Evolutionary conservation across 2,888 invertebrate species (phyloP), one percentile per base, ranked within the genome.

Genomic region (Herminia tarsipennalis): DNA sequence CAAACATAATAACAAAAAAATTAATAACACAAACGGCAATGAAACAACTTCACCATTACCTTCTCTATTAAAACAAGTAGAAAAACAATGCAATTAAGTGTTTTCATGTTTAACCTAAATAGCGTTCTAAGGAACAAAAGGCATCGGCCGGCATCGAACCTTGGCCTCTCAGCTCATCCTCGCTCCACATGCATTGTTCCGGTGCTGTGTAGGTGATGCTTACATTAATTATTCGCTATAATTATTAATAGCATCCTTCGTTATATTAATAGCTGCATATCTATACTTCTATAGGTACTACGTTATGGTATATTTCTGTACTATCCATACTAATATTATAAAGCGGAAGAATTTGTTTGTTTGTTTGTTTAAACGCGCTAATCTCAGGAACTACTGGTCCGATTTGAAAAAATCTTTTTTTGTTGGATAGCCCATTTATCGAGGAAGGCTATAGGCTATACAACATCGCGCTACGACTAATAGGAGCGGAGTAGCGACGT

Each of bases 151-250:
- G 63, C 63, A 32, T 70, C 71, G 79, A 84, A 85, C 90, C 90
- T 89, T 90, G 90, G 87, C 87, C 82, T 79, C 87, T 86, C 80
- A 72, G 84, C 71, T 69, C 86, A 89, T 90, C 90, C 90, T 89
- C 83, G 90, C 88, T 82, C 90, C 73, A 87, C 79, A 87, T 88
- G 76, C 72, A 56, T 60, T 76, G 74, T 79, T 78, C 76, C 72
- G 73, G 40, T 40, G 34, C 27, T 35, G 22, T 34, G 33, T 38
- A 27, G 38, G 28, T 29, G 33, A 34, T 34, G 13, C 10, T 24
- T 24, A 10, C 17, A 25, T 45, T 39, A 25, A 39, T 34, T 17
- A 34, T 34, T 10, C 10, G 6, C 24, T 6, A 36, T 36, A 27
- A 20, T 36, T 24, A 16, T 34, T 39, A 39, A 32, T 32, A 39